phyloP scores from a whole-genome alignment of 2,797 vertebrate species.

The Lagocephalus sceleratus region DNA sequence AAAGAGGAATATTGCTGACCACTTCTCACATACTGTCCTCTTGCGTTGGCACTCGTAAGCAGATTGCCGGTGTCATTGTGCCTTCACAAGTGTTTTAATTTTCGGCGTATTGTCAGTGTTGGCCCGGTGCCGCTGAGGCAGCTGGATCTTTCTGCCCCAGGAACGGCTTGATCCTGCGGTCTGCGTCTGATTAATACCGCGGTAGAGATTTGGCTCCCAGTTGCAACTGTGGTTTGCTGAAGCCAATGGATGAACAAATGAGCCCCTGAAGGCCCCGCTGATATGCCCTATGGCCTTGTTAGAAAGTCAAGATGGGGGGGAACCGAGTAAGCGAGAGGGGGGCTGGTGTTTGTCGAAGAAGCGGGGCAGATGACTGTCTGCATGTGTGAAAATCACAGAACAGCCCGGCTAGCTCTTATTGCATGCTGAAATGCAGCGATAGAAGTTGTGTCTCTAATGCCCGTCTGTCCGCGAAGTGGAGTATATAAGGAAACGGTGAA shows the following conservation, averaged over 20 bases:
- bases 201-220: slow-evolving; percentile 41
- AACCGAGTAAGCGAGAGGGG: slow-evolving; percentile 15
- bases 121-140: slow-evolving; percentile 29
- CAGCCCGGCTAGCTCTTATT: slow-evolving; percentile 4
- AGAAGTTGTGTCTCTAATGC: background rate
- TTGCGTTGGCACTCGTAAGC: slow-evolving; percentile 30
- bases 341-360: background rate
- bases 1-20: slow-evolving; percentile 40
- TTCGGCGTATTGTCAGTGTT: slow-evolving; percentile 5
- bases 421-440: slow-evolving; percentile 2
- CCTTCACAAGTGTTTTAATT: slow-evolving; percentile 34
- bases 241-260: slow-evolving; percentile 64
- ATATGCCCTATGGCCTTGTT: slow-evolving; percentile 49
- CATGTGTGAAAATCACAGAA: slow-evolving; percentile 3
- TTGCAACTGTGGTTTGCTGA: slow-evolving; percentile 39
- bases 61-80: slow-evolving; percentile 24
- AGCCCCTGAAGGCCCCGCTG: slow-evolving; percentile 52
- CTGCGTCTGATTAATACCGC: slow-evolving; percentile 47
- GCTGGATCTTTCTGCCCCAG: slow-evolving; percentile 36
- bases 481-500: too few species aligned
- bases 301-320: slow-evolving; percentile 35
- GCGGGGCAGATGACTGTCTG: slow-evolving; percentile 6
- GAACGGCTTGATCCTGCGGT: slow-evolving; percentile 43
- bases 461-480: too few species aligned
- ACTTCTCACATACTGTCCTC: slow-evolving; percentile 24